Base-by-base conservation (phyloP, 2,888 invertebrate genomes). In the Sabatieria punctata region DNA sequence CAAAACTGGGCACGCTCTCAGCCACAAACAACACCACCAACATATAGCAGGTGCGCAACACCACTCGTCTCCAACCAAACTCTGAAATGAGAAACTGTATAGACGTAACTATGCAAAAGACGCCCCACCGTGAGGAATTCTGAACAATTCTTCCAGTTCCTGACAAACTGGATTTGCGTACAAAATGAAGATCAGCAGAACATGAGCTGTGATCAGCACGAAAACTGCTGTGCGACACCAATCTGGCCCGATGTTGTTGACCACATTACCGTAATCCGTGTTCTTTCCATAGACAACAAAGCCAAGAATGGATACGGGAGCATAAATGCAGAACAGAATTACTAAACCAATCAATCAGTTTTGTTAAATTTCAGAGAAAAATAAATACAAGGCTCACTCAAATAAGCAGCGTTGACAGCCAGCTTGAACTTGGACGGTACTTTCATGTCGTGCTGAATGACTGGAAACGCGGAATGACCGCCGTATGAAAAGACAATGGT, bases 371-470 rank as follows among this genome's bases (percentile, higher is more conserved):
- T n/a, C 15, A 25, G 27, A 6, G 24, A 24, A 15, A 6, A 8
- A 13, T 25, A 36, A 13, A 8, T 4, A 47, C 24, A 19, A 18
- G 36, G 21, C 51, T 38, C 39, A 56, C 57, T 49, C 8, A 54
- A 39, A 40, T 56, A 61, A 13, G 60, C 59, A 13, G 53, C 43
- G n/a, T 43, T 51, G 15, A 85, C 77, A 0, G 84, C 82, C 57
- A 72, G 71, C 54, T 78, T 75, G 52, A 88, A 78, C 57, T 79
- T 76, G 1, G 73, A 68, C 52, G 82, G 80, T 51, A 80, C 75
- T 51, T 75, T 75, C 88, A 89, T 89, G 65, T 89, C 88, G 52
- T 85, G 81, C 70, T 88, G 88, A 43, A 89, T 78, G 0, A 86
- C 88, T 53, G 88, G 75, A 59, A 89, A 73, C 60, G 78, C 75